Evolutionary conservation across 1,140 invertebrate species (phyloP).

Genomic region (Listronotus oregonensis): DNA sequence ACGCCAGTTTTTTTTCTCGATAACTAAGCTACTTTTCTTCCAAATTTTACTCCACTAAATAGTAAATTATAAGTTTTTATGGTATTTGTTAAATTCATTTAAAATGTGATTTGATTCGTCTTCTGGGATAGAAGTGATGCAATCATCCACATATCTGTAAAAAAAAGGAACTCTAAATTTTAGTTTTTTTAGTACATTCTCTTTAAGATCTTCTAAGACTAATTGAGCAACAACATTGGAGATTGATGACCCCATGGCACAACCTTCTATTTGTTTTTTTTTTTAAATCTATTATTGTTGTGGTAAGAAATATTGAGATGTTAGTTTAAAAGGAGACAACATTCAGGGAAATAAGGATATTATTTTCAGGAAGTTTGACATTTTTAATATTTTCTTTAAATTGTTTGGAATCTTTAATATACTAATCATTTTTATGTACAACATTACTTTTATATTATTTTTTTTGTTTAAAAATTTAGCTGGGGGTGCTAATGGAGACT

Average conservation of each 20-base stretch:
- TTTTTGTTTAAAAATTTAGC: not conserved
- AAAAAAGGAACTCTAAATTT: conserved; percentile 13
- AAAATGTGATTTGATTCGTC: not conserved
- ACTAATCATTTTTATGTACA: not conserved
- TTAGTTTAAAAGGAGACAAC: not conserved
- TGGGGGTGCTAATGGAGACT: not conserved
- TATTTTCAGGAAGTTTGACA: conserved; percentile 6
- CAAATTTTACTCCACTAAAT: too few species aligned
- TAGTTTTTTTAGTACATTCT: not conserved
- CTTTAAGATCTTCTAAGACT: conserved; percentile 14
- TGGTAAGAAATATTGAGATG: not conserved
- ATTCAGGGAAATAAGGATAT: conserved; percentile 12
- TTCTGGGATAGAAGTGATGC: not conserved
- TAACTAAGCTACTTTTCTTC: too few species aligned
- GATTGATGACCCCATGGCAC: conserved; percentile 23
- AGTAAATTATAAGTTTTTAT: conserved; percentile 11
- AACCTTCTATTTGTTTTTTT: conserved; percentile 17
- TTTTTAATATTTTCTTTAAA: conserved; percentile 18
- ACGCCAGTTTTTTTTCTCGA: too few species aligned
- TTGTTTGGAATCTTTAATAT: not conserved
- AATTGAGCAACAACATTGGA: conserved; percentile 17
- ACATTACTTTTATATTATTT: too few species aligned
- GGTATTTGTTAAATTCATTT: conserved; percentile 5
- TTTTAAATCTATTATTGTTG: conserved; percentile 9
- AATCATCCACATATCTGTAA: conserved; percentile 1